phyloP scores from a whole-genome alignment of 2,797 vertebrate genomes.

The Sebastes baramenuke region DNA sequence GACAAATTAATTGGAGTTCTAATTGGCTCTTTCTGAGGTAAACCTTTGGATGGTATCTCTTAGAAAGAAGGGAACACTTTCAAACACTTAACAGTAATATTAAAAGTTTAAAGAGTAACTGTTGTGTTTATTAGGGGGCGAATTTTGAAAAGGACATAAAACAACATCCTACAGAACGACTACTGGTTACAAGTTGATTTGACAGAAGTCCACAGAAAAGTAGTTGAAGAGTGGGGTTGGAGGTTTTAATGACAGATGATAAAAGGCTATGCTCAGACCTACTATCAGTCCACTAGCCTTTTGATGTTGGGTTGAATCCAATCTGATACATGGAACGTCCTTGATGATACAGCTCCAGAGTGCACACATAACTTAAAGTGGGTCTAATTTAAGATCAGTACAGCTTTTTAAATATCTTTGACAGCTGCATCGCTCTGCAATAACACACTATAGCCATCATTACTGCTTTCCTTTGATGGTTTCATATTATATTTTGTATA shows the following conservation, averaged over 20 bases:
- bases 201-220: not conserved
- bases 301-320: conserved; percentile 16
- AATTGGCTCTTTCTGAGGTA: conserved; percentile 54
- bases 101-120: not conserved
- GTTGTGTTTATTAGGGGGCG: not conserved
- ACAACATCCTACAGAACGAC: not conserved
- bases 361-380: not conserved
- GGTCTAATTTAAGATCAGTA: conserved; percentile 3
- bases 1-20: conserved; percentile 64
- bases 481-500: not conserved
- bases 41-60: conserved; percentile 47
- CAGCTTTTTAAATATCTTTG: not conserved
- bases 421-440: not conserved
- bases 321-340: not conserved
- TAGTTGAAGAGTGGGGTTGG: not conserved
- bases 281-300: not conserved
- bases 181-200: not conserved
- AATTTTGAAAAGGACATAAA: not conserved
- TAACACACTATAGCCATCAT: not conserved
- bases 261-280: not conserved
- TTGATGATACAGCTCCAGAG: not conserved
- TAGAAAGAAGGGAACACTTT: conserved; percentile 5
- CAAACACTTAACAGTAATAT: not conserved
- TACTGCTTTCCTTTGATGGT: not conserved
- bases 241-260: not conserved